Evolutionary conservation across 2,888 invertebrate genomes (phyloP), one percentile per base, ranked within the genome.

Genomic region (Itoplectis maculator): DNA sequence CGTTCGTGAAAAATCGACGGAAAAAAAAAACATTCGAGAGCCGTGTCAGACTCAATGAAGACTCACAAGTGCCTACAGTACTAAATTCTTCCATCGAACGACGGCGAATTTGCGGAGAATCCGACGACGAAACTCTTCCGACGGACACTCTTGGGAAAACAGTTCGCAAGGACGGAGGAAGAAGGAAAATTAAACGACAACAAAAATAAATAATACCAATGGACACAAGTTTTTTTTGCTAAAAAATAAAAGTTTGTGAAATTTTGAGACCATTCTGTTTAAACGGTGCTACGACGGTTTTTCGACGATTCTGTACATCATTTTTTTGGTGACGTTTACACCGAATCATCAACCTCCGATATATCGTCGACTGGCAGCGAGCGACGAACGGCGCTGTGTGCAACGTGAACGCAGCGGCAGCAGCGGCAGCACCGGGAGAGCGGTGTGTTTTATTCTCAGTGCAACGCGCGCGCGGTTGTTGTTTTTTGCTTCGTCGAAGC

Each of bases 51-150:
- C 51, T 72, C 51, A 82, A 73, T 8, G 29, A 73, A 87, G 84
- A 88, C 76, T 88, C 86, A 86, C 84, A 89, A 91, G 92, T 92
- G 91, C 91, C 91, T 91, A 90, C 91, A 88, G 87, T 73, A 88
- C 87, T 87, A 90, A 89, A 90, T 90, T 89, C 5, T 29, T 29
- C 29, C 82, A 81, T 85, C 84, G 85, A 82, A n/a, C n/a, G 15
- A 84, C 29, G 29, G 5, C 2, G 29, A 81, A 75, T 79, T 77
- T 65, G 76, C 70, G 23, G n/a, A n/a, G n/a, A 72, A 76, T 61
- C 72, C 81, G 63, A 45, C 77, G 61, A 81, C 47, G 29, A 37
- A 63, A 74, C n/a, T n/a, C n/a, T 70, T n/a, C 40, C 20, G 23
- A 51, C 59, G 7, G 15, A 66, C 29, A 51, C 15, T 40, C 15